Evolutionary conservation across 2,888 invertebrate species (phyloP).

Genomic region (Rhagonycha lutea): DNA sequence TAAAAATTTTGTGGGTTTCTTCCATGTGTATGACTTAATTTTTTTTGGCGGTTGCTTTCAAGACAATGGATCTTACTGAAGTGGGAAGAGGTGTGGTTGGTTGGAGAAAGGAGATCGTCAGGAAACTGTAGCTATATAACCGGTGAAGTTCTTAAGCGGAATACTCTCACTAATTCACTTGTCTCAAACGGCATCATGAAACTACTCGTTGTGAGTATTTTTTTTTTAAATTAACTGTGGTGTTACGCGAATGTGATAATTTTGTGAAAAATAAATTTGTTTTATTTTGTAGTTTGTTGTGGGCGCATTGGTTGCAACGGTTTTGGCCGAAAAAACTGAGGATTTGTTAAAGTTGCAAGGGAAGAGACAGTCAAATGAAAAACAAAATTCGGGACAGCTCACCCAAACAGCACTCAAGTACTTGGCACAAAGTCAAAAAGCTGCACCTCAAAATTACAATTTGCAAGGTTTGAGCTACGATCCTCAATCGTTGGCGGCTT

Average conservation of each 20-base stretch:
- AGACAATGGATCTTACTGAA: constrained; percentile 17
- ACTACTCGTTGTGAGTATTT: constrained; percentile 46
- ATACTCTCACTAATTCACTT: constrained; percentile 42
- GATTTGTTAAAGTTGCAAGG: neutral
- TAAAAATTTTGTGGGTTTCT: neutral
- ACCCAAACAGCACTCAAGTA: neutral
- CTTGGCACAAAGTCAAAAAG: neutral
- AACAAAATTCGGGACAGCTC: neutral
- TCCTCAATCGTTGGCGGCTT: neutral
- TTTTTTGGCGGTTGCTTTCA: constrained; percentile 10
- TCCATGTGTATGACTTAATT: neutral
- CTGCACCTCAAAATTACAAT: constrained; percentile 1
- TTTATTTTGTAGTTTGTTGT: neutral
- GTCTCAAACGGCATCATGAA: constrained; percentile 43
- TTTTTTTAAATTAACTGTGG: neutral
- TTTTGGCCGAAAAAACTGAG: neutral
- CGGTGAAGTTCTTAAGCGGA: constrained; percentile 37
- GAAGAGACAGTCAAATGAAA: neutral
- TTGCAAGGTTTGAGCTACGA: constrained; percentile 20
- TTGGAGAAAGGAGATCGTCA: constrained; percentile 51
- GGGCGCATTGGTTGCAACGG: neutral
- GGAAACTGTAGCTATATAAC: constrained; percentile 49
- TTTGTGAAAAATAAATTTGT: neutral
- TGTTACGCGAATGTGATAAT: neutral
- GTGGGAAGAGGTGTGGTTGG: constrained; percentile 35